Evolutionary conservation across 1,140 invertebrate genomes (phyloP), one percentile per base, ranked within the genome.

Genomic region (Drosophila ercepeae): DNA sequence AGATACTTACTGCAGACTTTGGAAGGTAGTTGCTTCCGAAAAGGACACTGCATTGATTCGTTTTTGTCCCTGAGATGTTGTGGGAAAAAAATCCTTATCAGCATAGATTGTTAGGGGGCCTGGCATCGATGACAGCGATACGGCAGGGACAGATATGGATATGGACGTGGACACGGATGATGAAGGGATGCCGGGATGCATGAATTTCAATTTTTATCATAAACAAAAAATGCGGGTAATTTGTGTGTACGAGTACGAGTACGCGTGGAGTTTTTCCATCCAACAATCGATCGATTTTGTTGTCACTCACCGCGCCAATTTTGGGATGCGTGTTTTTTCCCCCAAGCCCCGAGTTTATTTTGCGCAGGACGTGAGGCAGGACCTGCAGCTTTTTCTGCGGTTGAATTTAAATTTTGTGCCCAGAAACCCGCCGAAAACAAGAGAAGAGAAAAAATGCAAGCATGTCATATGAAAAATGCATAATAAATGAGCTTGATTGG

Each of bases 391-490:
- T 86, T 86, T 84, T 84, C 78, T 84, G 81, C 76, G 81, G 81
- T 86, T 58, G 76, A 75, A 68, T 84, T 84, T 84, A 84, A 84
- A 86, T 84, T 84, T 51, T 84, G 76, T 69, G 75, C 67, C 63
- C 63, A 65, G 61, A 19, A 51, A 51, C 25, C 45, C 18, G 25
- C 36, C 36, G 7, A 21, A 67, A 67, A 42, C 16, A 42, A 42
- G 8, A 42, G 16, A 5, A 16, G 2, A 11, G 16, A 25, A 67
- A 21, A 49, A 48, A 36, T 51, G 63, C 72, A 73, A 78, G 76
- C 57, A 75, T 75, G 74, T 82, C 78, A 82, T 86, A 84, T 86
- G 82, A 86, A 86, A 84, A 84, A 86, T 84, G 81, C 81, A 84
- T 84, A 86, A 86, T 86, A 84, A 84, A 84, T 86, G 73, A 72